A percentile compares a stretch with the other conserved stretches of the same genome.
Conservation (phyloP, 2,113 vertebrate species). For the Hepsetus odoe region DNA sequence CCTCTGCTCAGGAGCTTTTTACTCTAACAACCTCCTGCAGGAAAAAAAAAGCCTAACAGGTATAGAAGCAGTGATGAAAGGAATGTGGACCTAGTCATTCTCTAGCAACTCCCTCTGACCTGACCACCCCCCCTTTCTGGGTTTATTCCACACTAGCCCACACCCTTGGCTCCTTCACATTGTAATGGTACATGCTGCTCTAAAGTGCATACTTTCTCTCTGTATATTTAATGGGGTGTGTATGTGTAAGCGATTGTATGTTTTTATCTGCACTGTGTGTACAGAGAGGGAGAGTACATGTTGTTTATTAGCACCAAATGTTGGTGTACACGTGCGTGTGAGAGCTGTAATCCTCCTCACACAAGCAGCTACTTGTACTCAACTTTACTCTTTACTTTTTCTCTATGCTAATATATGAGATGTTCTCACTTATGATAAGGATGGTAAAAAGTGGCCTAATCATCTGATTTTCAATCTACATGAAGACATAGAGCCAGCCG, state of each 20-base stretch:
- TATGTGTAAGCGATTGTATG: not conserved
- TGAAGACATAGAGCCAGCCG: too few species aligned
- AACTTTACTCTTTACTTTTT: too few species aligned
- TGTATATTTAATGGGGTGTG: slow-evolving; percentile 15
- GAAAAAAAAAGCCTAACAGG: not conserved
- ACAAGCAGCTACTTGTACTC: not conserved
- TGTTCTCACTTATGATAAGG: too few species aligned
- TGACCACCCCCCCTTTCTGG: not conserved
- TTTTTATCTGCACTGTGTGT: not conserved
- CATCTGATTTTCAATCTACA: too few species aligned
- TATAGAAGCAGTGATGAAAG: not conserved
- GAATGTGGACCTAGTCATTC: not conserved
- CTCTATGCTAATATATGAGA: too few species aligned
- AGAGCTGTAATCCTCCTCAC: not conserved
- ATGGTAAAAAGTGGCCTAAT: too few species aligned
- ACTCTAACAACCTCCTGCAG: not conserved
- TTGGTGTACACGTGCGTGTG: not conserved
- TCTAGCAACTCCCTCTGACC: not conserved
- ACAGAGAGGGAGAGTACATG: not conserved
- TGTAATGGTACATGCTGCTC: not conserved
- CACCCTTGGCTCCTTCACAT: not conserved
- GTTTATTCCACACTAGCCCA: not conserved
- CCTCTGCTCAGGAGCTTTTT: not conserved
- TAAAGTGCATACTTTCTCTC: not conserved
- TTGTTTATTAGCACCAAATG: not conserved